phyloP scores from a whole-genome alignment of 2,888 invertebrate genomes.

The Digitonthophagus gazella region DNA sequence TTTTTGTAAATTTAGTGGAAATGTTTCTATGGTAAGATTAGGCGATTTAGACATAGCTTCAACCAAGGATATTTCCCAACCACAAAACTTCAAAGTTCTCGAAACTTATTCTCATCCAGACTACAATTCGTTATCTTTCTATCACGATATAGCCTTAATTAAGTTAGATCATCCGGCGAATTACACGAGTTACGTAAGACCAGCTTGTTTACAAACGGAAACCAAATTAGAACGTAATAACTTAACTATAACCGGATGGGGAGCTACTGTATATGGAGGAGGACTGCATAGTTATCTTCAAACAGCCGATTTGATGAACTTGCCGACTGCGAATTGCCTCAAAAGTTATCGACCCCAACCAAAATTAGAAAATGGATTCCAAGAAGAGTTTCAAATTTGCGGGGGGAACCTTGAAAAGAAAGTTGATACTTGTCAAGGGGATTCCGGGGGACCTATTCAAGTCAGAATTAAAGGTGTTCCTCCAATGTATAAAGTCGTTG shows the following conservation, averaged over 20 bases:
- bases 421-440: conserved; percentile 52
- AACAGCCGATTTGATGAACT: conserved; percentile 48
- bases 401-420: conserved; percentile 16
- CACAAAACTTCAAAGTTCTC: neutral
- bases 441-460: conserved; percentile 62
- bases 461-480: conserved; percentile 37
- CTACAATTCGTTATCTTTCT: conserved; percentile 47
- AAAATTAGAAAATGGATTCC: conserved; percentile 12
- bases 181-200: conserved; percentile 47
- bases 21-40: neutral
- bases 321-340: no score
- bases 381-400: conserved; percentile 21
- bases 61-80: neutral
- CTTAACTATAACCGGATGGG: conserved; percentile 54
- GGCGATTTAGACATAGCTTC: neutral
- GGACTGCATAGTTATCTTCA: conserved; percentile 42
- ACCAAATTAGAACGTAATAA: conserved; percentile 29
- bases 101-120: conserved; percentile 42
- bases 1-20: neutral
- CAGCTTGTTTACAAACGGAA: conserved; percentile 50
- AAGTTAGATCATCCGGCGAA: conserved; percentile 45
- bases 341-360: no score
- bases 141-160: conserved; percentile 56
- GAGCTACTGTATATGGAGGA: conserved; percentile 38
- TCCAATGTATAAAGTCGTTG: conserved; percentile 50